These are phyloP conservation scores for Tiaroga cobitis DNA, from an alignment of 2,797 vertebrate genomes.

Conservation along the genomic window DNA sequence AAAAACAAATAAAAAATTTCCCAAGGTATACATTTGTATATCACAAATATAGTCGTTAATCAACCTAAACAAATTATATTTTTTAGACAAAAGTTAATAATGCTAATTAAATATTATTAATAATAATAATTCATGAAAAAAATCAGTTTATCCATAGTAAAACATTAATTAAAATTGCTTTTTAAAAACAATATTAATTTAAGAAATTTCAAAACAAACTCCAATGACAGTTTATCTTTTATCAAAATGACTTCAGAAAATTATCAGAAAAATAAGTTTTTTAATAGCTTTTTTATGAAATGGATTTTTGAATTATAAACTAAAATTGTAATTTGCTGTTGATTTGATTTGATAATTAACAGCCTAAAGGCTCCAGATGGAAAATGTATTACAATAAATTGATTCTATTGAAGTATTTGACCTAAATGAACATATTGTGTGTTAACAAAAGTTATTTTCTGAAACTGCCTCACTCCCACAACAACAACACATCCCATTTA, in stretches of 20 bases:
- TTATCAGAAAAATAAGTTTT: not conserved
- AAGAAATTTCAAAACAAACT: not conserved
- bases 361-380: not conserved
- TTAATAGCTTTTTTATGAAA: not conserved
- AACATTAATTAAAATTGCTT: not conserved
- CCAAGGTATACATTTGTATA: not conserved
- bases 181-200: not conserved
- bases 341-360: slow-evolving; percentile 2
- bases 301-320: not conserved
- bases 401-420: not conserved
- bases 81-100: not conserved
- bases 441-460: not conserved
- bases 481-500: not conserved
- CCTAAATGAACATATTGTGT: not conserved
- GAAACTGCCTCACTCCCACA: not conserved
- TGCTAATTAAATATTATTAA: not conserved
- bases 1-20: too few species aligned
- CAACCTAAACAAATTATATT: not conserved
- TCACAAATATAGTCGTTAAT: too few species aligned
- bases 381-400: not conserved
- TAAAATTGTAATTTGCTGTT: not conserved
- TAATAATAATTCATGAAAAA: not conserved
- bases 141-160: not conserved
- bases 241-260: not conserved
- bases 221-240: not conserved